These are phyloP conservation scores for Tethya wilhelma DNA, from an alignment of 37 sponge, comb jelly and placozoan genomes.

Conservation along the genomic window DNA sequence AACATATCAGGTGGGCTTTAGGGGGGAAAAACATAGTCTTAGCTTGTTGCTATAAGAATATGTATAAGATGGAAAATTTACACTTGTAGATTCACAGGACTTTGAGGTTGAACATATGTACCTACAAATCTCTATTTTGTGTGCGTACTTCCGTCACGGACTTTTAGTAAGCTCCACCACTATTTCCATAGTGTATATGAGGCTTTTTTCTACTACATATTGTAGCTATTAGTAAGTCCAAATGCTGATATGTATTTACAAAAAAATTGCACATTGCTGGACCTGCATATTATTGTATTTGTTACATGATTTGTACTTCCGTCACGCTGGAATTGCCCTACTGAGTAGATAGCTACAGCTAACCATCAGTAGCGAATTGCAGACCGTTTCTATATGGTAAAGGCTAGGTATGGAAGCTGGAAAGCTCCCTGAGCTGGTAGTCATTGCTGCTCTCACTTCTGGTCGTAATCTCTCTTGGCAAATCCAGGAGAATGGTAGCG, in stretches of 20 bases:
- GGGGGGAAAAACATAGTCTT: slow-evolving; percentile 14
- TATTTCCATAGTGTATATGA: neutral
- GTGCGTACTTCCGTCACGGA: slow-evolving; percentile 25
- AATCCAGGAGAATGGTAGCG: too few species aligned
- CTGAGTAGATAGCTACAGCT: neutral
- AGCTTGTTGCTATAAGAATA: slow-evolving; percentile 19
- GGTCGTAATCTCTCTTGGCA: too few species aligned
- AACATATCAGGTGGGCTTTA: slow-evolving; percentile 12
- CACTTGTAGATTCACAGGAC: slow-evolving; percentile 22
- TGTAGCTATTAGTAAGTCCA: slow-evolving; percentile 11
- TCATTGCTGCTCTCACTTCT: too few species aligned
- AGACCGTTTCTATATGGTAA: too few species aligned
- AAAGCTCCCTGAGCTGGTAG: too few species aligned
- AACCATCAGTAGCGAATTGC: too few species aligned
- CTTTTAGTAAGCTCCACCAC: slow-evolving; percentile 17
- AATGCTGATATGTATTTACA: slow-evolving; percentile 4
- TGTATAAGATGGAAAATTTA: slow-evolving; percentile 6
- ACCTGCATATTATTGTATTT: slow-evolving; percentile 15
- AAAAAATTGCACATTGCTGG: slow-evolving; percentile 21
- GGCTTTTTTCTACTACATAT: slow-evolving; percentile 19
- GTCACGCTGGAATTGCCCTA: slow-evolving; percentile 20
- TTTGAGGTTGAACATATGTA: slow-evolving; percentile 14
- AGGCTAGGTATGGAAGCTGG: too few species aligned
- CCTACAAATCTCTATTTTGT: neutral
- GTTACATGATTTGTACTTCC: slow-evolving; percentile 21